phyloP scores from a whole-genome alignment of 2,888 invertebrate genomes.

The Bugula neritina region DNA sequence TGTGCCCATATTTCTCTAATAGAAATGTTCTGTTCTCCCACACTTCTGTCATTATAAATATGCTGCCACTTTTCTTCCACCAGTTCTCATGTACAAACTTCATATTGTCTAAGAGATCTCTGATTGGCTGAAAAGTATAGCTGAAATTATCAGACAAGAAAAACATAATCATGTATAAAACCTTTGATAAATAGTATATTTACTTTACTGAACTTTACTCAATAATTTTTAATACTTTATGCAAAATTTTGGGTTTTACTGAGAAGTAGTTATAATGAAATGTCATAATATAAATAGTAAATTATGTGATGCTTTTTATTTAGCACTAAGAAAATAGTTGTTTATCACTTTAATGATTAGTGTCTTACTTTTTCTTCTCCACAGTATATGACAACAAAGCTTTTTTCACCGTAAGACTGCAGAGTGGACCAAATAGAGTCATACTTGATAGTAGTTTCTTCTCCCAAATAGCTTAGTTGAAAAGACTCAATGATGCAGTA shows the following conservation, averaged over 20 bases:
- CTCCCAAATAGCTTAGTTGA: background rate
- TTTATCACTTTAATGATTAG: no score
- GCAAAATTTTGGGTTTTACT: no score
- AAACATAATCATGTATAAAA: no score
- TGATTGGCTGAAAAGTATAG: slow-evolving; percentile 8
- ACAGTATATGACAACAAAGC: background rate
- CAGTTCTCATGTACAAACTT: background rate
- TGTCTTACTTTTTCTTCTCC: slow-evolving; percentile 7
- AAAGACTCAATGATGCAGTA: background rate
- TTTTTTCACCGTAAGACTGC: background rate
- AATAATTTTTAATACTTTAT: no score
- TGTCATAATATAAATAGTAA: no score
- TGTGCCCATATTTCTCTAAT: background rate
- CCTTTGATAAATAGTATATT: no score
- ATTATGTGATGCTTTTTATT: no score
- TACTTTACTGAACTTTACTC: no score
- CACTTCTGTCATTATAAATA: background rate
- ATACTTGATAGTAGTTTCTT: background rate
- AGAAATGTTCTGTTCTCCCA: background rate
- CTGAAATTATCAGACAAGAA: no score
- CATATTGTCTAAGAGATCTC: background rate
- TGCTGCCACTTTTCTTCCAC: slow-evolving; percentile 16
- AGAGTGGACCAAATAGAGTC: background rate
- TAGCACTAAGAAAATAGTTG: no score
- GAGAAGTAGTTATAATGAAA: no score